Evolutionary conservation across 2,113 vertebrate genomes (phyloP), one percentile per base, ranked within the genome.

Genomic region (Theropithecus gelada): DNA sequence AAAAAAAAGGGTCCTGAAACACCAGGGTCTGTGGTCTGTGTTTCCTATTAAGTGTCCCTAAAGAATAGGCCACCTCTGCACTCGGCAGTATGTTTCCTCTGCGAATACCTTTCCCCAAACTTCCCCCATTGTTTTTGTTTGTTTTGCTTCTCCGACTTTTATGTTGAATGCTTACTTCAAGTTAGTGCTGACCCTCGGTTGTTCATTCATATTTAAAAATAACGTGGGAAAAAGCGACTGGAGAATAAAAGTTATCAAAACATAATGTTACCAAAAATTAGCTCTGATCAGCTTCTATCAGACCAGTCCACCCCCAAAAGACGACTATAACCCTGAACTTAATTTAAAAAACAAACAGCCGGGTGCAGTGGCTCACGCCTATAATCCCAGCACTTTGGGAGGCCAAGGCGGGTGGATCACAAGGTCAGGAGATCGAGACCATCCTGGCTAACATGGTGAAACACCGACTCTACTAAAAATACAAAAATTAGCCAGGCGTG

Each of bases 181-280:
- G 64, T 17, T 64, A 59, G 27, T 79, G n/a, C 55, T 88, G 30
- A 93, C 48, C 50, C 38, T 92, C 45, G 66, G 5, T 32, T 78
- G 2, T 81, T 52, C 4, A 48, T 50, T 90, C 27, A 81, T 40
- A 64, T 57, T 93, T 97, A 88, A 84, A 94, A 93, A 45, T 92
- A 32, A 70, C 25, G 3, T 50, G 14, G 45, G 90, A 75, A 80
- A 93, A 97, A 90, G 2, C 82, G 30, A 91, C 52, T 25, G 27
- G 20, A 93, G 13, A 88, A 95, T 76, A 86, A 88, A 78, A 81
- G n/a, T 68, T 76, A 82, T 12, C 20, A 66, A 78, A 81, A 13
- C 48, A 5, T 88, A 73, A 52, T 68, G 23, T 20, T 79, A 59
- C 35, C 73, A 72, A 91, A 96, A 91, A 40, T 10, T 35, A 93